Base-by-base conservation (phyloP, 1,140 invertebrate species). In the Aphidius gifuensis region DNA sequence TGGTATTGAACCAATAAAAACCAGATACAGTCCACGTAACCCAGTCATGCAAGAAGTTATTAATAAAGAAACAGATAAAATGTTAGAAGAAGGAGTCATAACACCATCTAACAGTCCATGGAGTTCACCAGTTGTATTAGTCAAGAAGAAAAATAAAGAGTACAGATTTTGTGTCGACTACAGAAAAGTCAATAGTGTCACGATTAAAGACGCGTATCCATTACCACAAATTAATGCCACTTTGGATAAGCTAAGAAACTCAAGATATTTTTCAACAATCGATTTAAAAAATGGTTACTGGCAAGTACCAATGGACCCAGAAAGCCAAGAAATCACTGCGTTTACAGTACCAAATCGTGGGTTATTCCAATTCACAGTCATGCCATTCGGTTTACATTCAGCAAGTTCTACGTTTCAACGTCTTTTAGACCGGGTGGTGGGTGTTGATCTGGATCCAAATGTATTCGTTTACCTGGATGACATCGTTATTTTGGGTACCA, bases 371-470 rank as follows among this genome's bases (percentile, higher is more conserved):
- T 64, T 59, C 16, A 49, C 3, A 11, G 48, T 59, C 3, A 64
- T 64, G 62, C 62, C 58, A 11, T 64, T 60, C 38, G 58, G 62
- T 9, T 55, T 64, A 3, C 47, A 47, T 1, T 51, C 57, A 6
- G 57, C 53, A 16, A 39, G 50, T 0, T 48, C 49, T 0, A 69
- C 65, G 2, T 64, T 64, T n/a, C 62, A 64, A 45, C n/a, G 57
- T 9, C 16, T 64, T 0, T 39, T 64, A 42, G 62, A 60, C 16
- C 5, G n/a, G 0, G 23, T 60, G 2, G 32, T 64, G 2, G 21
- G 40, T 7, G 38, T 47, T 2, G 60, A 55, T 21, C 45, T 23
- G 46, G 53, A 61, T n/a, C 42, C 44, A 7, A 39, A 56, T 6
- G 51, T 55, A 1, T 21, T 21, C 8, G 48, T 21, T 5, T 49